Base-by-base conservation (phyloP, 2,113 vertebrate genomes). In the Phaethon lepturus region DNA sequence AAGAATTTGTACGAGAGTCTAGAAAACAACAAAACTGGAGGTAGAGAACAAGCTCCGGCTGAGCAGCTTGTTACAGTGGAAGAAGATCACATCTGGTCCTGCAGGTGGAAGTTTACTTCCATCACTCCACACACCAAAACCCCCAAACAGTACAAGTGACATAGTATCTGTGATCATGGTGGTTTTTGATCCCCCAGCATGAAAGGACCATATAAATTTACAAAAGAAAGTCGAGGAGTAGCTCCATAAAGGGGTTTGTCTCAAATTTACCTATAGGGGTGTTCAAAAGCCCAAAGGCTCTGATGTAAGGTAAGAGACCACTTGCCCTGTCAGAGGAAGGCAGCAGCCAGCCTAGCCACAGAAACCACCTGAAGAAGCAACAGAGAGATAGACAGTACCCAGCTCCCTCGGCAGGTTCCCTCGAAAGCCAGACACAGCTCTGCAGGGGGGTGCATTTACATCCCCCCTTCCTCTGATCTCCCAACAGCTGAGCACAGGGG, bases 321-420 rank as follows among this genome's bases (percentile, higher is more conserved):
- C 18, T 38, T 49, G 55, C n/a, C 26, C 69, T 58, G 13, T 42
- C 75, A 88, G 82, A 80, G 45, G 33, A 64, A 14, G 4, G 33
- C 5, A 78, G 33, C 29, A 83, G 45, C 53, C 42, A 80, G 35
- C 13, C 17, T 73, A 73, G 31, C 29, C 42, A 23, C 55, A 86
- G 72, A 77, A 83, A 38, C 16, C 3, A 3, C 53, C 64, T 80
- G 75, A 64, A 73, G 63, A 86, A 84, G 31, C 45, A 38, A 63
- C 10, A 6, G 31, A 56, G 53, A 50, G 2, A 33, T 6, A 69
- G 52, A 33, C n/a, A 2, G 0, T 29, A 47, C 23, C 19, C 15
- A 55, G n/a, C 10, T 73, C 28, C 31, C 23, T 77, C 25, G 9
- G 26, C 24, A 53, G 38, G 56, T 71, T 90, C 73, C 52, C 52